Evolutionary conservation across 2,888 invertebrate species (phyloP), one percentile per base, ranked within the genome.

Genomic region (Pterobdella sp.): DNA sequence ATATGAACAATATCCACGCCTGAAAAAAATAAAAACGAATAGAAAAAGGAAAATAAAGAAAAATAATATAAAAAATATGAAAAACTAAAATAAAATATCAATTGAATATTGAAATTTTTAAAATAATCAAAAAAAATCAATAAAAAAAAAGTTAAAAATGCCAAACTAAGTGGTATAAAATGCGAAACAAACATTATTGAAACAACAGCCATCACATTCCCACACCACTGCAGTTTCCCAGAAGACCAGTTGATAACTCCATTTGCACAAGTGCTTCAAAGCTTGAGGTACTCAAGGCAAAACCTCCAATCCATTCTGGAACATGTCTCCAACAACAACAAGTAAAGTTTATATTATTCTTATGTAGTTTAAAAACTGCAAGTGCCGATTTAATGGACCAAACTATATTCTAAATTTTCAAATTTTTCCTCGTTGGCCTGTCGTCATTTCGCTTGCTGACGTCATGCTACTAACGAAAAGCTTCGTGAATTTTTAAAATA

Each of bases 241-340:
- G 97, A 98, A 88, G 97, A 98, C 87, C 89, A 97, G 87, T 97
- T 98, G 84, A 97, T 98, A 85, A 98, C 98, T 81, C 97, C 98
- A 81, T 98, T 98, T 88, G 98, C 98, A 86, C 98, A 98, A 88
- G 93, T 98, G 86, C 89, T 98, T 87, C 96, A 97, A 85, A 95
- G 95, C 86, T 88, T 98, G 85, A 91, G 96, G 84, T 95, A 94
- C 86, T 95, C 98, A 81, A 91, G 97, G 85, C 94, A 91, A 88
- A 98, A 97, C 4, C 60, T 56, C n/a, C 7, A 56, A 22, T 3
- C n/a, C 10, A 4, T 56, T 4, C n/a, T 26, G 3, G 60, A 56
- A 4, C 4, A 56, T n/a, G n/a, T n/a, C n/a, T n/a, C n/a, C n/a
- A n/a, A n/a, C n/a, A n/a, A n/a, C n/a, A n/a, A n/a, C n/a, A n/a